These are phyloP conservation scores for Heliconius hortense DNA, from an alignment of 2,888 invertebrate genomes.

Conservation along the genomic window DNA sequence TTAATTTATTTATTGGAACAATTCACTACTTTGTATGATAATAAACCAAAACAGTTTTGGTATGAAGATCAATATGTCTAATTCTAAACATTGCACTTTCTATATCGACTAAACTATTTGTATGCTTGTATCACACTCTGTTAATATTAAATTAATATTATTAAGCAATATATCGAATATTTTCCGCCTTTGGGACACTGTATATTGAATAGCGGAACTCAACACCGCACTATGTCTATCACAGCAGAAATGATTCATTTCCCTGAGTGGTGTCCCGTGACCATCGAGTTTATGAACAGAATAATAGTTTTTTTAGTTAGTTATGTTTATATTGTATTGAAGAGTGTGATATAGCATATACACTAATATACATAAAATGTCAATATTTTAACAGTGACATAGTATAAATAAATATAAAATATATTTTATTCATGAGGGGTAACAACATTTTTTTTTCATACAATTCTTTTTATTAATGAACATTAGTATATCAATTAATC, in stretches of 20 bases:
- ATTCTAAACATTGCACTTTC: slow-evolving; percentile 77
- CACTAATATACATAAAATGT: slow-evolving; percentile 29
- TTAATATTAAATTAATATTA: not conserved
- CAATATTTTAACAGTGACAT: slow-evolving; percentile 28
- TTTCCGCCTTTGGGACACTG: too few relatives aligned
- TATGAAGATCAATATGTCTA: slow-evolving; percentile 65
- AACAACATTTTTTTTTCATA: slow-evolving; percentile 33
- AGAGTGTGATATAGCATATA: slow-evolving; percentile 29
- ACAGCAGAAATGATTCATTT: not conserved
- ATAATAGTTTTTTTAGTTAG: not conserved
- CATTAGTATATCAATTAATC: not conserved
- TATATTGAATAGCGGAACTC: too few relatives aligned
- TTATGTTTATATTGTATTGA: not conserved
- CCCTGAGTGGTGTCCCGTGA: not conserved
- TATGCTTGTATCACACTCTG: slow-evolving; percentile 37
- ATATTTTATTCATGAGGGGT: slow-evolving; percentile 30
- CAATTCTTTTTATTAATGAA: not conserved
- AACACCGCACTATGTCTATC: not conserved
- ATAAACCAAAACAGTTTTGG: slow-evolving; percentile 74
- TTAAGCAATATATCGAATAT: not conserved
- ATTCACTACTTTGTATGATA: slow-evolving; percentile 77
- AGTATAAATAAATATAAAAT: slow-evolving; percentile 22
- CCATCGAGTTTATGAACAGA: not conserved
- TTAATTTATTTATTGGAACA: slow-evolving; percentile 73
- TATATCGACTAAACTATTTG: slow-evolving; percentile 52